Evolutionary conservation across 2,113 vertebrate species (phyloP).

Genomic region (Pavo muticus): DNA sequence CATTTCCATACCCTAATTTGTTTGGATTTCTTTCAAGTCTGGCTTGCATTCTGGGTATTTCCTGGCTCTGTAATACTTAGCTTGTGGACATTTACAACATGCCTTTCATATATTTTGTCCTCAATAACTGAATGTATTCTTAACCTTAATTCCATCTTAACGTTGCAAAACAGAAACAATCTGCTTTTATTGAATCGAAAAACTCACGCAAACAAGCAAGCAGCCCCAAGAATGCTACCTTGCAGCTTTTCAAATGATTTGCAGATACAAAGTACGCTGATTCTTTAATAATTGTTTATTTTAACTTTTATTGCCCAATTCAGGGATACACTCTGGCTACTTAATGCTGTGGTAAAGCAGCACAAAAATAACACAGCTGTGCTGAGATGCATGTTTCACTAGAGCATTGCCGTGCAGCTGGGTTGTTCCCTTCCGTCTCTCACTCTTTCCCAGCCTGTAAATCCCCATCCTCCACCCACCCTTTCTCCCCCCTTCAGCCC

Average conservation of each 20-base stretch:
- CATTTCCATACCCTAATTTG: neutral
- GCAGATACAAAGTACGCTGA: neutral
- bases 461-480: neutral
- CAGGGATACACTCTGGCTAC: slow-evolving; percentile 60
- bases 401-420: slow-evolving; percentile 11
- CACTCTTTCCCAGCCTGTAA: neutral
- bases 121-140: neutral
- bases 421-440: neutral
- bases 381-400: slow-evolving; percentile 14
- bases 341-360: slow-evolving; percentile 52
- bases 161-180: neutral
- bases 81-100: neutral
- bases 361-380: slow-evolving; percentile 38
- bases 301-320: slow-evolving; percentile 55
- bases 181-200: neutral
- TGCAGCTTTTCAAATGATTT: slow-evolving; percentile 35
- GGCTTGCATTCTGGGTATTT: neutral
- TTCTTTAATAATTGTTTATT: slow-evolving; percentile 61
- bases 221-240: neutral
- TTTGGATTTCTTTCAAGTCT: slow-evolving; percentile 9
- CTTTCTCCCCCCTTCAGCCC: neutral
- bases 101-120: neutral
- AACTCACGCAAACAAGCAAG: neutral
- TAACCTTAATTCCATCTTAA: slow-evolving; percentile 7
- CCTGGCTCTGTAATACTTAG: neutral